Conservation (phyloP, 2,888 invertebrate genomes). For the Drosophila paucipuncta region DNA sequence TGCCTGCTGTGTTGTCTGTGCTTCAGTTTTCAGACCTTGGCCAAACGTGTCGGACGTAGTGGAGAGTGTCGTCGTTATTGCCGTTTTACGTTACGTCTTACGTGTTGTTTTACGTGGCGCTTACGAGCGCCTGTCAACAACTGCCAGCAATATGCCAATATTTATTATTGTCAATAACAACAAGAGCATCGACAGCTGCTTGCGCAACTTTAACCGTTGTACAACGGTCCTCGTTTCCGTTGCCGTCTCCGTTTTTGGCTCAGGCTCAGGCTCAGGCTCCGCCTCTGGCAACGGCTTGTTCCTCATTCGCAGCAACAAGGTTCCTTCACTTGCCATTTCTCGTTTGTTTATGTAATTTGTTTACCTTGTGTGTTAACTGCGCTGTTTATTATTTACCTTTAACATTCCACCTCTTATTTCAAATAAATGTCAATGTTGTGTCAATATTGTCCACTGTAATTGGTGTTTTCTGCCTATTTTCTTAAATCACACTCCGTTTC, state of each 20-base stretch:
- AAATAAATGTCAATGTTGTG: constrained; percentile 15
- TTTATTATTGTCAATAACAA: constrained; percentile 68
- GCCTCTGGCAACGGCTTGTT: constrained; percentile 8
- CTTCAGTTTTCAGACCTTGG: constrained; percentile 83
- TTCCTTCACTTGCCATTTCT: constrained; percentile 48
- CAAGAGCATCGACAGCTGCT: constrained; percentile 33
- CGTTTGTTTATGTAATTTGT: constrained; percentile 78
- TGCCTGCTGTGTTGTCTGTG: constrained; percentile 30
- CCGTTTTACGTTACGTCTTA: constrained; percentile 66
- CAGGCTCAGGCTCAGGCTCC: not conserved
- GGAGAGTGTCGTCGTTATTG: constrained; percentile 30
- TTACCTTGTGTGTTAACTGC: constrained; percentile 54
- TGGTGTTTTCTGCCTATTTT: constrained; percentile 63
- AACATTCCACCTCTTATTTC: constrained; percentile 9
- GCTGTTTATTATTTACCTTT: constrained; percentile 46
- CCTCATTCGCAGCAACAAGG: constrained; percentile 53
- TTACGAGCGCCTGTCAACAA: constrained; percentile 31
- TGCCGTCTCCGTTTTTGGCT: not conserved
- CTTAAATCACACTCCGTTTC: constrained; percentile 22
- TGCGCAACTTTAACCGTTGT: constrained; percentile 9
- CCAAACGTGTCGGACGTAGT: constrained; percentile 80
- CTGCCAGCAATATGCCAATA: constrained; percentile 65
- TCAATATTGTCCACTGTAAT: constrained; percentile 69
- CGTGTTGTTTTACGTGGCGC: constrained; percentile 47
- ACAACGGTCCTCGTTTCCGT: not conserved